Conservation (phyloP, 2,797 vertebrate genomes). For the Acanthopagrus latus region DNA sequence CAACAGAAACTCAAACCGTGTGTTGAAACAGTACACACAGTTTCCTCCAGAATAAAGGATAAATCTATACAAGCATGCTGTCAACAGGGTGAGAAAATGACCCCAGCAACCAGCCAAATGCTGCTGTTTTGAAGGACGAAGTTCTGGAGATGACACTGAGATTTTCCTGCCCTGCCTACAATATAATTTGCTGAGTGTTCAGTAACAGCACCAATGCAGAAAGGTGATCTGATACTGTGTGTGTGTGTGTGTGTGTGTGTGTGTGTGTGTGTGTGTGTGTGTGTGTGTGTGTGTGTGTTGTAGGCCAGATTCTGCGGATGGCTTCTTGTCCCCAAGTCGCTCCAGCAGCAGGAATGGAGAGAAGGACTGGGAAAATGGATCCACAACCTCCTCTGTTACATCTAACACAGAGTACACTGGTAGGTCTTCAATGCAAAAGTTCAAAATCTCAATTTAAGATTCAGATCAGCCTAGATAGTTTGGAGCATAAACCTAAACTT, state of each 20-base stretch:
- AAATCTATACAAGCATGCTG: background rate
- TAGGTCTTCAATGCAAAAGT: constrained; percentile 53
- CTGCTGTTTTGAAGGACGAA: background rate
- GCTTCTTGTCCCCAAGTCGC: constrained; percentile 93
- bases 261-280: background rate
- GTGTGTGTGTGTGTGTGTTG: constrained; percentile 31
- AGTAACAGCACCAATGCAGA: constrained; percentile 20
- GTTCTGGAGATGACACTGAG: background rate
- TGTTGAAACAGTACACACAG: background rate
- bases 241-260: constrained; percentile 44
- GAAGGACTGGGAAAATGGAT: constrained; percentile 98
- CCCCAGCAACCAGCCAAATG: background rate
- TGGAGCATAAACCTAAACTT: background rate
- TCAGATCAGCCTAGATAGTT: background rate
- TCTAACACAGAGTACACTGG: constrained; percentile 98
- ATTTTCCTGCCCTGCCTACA: constrained; percentile 34
- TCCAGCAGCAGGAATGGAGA: constrained; percentile 96
- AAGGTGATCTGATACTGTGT: constrained; percentile 41
- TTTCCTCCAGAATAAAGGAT: background rate
- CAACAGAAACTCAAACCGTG: constrained; percentile 11
- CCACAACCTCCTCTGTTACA: constrained; percentile 96
- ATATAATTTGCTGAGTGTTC: constrained; percentile 31
- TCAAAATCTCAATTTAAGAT: background rate
- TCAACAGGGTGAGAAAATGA: constrained; percentile 18
- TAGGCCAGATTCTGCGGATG: constrained; percentile 96